Evolutionary conservation across 2,888 invertebrate genomes (phyloP), one percentile per base, ranked within the genome.

Genomic region (Lacanobia wlatinum): DNA sequence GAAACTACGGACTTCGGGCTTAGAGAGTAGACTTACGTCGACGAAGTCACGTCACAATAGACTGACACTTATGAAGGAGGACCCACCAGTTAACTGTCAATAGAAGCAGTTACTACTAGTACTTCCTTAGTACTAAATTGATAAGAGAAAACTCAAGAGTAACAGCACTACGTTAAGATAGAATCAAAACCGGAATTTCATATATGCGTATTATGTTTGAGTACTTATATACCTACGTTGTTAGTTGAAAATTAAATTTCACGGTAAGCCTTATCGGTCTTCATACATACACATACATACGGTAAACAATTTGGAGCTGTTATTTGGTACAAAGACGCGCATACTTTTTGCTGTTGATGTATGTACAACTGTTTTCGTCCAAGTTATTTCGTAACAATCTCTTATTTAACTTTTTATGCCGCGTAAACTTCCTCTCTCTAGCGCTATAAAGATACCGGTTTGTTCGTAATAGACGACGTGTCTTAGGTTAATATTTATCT

Each of bases 391-490:
- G 12, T 21, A 40, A 5, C 50, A 56, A n/a, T n/a, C 7, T 38
- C 12, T 56, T 56, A 12, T n/a, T n/a, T 12, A 34, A 21, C 21
- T 5, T 53, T 50, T 6, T 66, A 9, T 23, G 38, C 16, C 10
- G n/a, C 63, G 53, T 28, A 48, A 28, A 52, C n/a, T 61, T n/a
- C 12, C 53, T 62, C 28, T 55, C 16, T 18, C 12, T 7, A 28
- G 21, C 10, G 34, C 34, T 34, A 8, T 23, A 0, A n/a, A 60
- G 7, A 40, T 40, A 76, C 65, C 56, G 76, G 76, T 73, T 65
- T 50, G 10, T 40, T 55, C 21, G 1, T 34, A 46, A 53, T 65
- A 65, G n/a, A 43, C 9, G 14, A 8, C 9, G 12, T 46, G 21
- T 43, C 40, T 50, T 53, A 23, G n/a, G 2, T 18, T n/a, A n/a